Conservation (phyloP, 2,888 invertebrate species). For the Erynnis tages region DNA sequence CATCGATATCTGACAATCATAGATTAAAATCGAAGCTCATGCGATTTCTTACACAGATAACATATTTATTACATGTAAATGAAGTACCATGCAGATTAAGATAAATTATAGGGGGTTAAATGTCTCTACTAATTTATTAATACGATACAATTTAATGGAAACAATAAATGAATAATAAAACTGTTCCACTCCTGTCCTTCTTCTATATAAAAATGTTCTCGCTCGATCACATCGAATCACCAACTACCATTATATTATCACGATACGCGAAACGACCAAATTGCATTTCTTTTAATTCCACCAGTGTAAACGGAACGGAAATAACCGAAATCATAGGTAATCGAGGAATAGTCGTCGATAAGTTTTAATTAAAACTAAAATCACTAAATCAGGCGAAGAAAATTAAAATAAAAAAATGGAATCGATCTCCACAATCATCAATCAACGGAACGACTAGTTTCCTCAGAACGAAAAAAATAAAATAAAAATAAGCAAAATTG, state of each 20-base stretch:
- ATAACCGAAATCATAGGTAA: conserved; percentile 27
- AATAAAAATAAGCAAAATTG: conserved; percentile 51
- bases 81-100: conserved; percentile 61
- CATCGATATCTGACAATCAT: conserved; percentile 32
- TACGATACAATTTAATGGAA: conserved; percentile 59
- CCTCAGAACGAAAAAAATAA: conserved; percentile 50
- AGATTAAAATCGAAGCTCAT: conserved; percentile 60
- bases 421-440: conserved; percentile 42
- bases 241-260: conserved; percentile 32
- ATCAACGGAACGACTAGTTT: conserved; percentile 63
- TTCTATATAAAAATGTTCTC: conserved; percentile 42
- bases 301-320: conserved; percentile 29
- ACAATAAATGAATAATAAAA: conserved; percentile 81
- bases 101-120: conserved; percentile 57
- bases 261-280: conserved; percentile 30
- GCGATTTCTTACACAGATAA: conserved; percentile 54
- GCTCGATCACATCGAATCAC: conserved; percentile 36
- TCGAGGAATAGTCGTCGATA: conserved; percentile 52
- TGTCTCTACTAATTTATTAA: conserved; percentile 38
- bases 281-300: conserved; percentile 34
- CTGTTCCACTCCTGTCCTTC: conserved; percentile 50
- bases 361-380: conserved; percentile 44
- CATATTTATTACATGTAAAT: conserved; percentile 47
- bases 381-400: conserved; percentile 59
- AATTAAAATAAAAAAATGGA: conserved; percentile 49